Evolutionary conservation across 2,113 vertebrate species (phyloP).

Genomic region (Australoheros scitulus): DNA sequence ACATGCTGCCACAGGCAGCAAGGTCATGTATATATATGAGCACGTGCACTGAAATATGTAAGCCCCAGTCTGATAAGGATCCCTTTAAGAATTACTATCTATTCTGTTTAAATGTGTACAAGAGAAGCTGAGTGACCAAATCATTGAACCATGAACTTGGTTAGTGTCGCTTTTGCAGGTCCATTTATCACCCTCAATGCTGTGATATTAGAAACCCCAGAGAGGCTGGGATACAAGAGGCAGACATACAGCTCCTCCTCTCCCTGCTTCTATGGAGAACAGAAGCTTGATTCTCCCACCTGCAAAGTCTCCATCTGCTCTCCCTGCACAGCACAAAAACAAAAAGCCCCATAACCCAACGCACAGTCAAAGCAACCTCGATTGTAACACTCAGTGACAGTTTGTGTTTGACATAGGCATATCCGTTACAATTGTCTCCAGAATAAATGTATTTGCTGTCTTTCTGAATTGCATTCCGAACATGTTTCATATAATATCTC

Average conservation of each 20-base stretch:
- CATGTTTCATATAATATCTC: slow-evolving; percentile 28
- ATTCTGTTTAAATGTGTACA: slow-evolving; percentile 30
- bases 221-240: slow-evolving; percentile 60
- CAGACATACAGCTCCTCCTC: slow-evolving; percentile 73
- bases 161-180: slow-evolving; percentile 68
- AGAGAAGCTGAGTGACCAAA: slow-evolving; percentile 40
- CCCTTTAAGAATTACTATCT: slow-evolving; percentile 9
- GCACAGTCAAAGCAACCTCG: slow-evolving; percentile 57
- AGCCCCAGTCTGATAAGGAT: background rate
- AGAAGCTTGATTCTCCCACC: slow-evolving; percentile 81
- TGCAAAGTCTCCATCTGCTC: slow-evolving; percentile 84
- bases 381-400: slow-evolving; percentile 51
- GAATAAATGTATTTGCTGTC: slow-evolving; percentile 59
- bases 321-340: slow-evolving; percentile 57
- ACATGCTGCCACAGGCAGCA: background rate
- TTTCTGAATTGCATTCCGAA: slow-evolving; percentile 45
- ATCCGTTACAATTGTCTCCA: slow-evolving; percentile 42
- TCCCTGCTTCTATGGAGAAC: slow-evolving; percentile 65
- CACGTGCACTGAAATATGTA: background rate
- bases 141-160: slow-evolving; percentile 64
- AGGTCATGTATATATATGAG: background rate
- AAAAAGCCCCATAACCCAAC: slow-evolving; percentile 61
- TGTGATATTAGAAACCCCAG: slow-evolving; percentile 68
- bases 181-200: slow-evolving; percentile 76
- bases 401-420: slow-evolving; percentile 49